Conservation (phyloP, 2,113 vertebrate species). For the Poeciliopsis occidentalis region DNA sequence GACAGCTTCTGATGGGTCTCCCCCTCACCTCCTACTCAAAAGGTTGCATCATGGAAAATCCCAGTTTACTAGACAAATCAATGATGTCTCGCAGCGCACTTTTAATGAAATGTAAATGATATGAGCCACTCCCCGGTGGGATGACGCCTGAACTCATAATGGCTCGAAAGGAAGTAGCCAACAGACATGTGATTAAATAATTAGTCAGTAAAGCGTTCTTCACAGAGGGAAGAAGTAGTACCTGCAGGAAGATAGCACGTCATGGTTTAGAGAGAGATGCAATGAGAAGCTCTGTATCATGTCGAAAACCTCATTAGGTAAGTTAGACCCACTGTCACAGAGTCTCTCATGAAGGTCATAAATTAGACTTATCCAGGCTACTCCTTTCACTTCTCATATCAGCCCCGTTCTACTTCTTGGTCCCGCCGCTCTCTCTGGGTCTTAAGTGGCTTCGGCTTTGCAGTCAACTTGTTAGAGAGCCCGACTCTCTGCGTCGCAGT, state of each 20-base stretch:
- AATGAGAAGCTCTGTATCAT: constrained; percentile 36
- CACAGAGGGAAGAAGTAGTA: constrained; percentile 50
- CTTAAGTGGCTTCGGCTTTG: constrained; percentile 48
- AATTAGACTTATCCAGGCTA: constrained; percentile 37
- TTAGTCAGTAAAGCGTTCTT: constrained; percentile 58
- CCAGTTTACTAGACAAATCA: no score
- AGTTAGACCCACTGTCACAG: constrained; percentile 28
- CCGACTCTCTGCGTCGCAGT: constrained; percentile 25
- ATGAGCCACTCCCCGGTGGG: constrained; percentile 54
- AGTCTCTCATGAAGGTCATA: constrained; percentile 47
- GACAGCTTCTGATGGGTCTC: constrained; percentile 72
- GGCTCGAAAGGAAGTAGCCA: constrained; percentile 58
- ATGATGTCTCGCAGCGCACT: no score
- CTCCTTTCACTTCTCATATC: constrained; percentile 33
- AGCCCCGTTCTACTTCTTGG: constrained; percentile 12
- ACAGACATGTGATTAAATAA: constrained; percentile 58
- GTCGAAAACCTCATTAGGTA: constrained; percentile 48
- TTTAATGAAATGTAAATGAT: no score
- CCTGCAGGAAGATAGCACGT: constrained; percentile 39
- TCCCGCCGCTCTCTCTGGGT: constrained; percentile 17
- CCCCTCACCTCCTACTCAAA: no score
- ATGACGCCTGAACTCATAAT: constrained; percentile 58
- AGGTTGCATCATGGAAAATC: no score
- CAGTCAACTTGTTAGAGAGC: constrained; percentile 55
- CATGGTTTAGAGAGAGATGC: constrained; percentile 25